phyloP scores from a whole-genome alignment of 2,888 invertebrate species.

The Lymantria monacha region DNA sequence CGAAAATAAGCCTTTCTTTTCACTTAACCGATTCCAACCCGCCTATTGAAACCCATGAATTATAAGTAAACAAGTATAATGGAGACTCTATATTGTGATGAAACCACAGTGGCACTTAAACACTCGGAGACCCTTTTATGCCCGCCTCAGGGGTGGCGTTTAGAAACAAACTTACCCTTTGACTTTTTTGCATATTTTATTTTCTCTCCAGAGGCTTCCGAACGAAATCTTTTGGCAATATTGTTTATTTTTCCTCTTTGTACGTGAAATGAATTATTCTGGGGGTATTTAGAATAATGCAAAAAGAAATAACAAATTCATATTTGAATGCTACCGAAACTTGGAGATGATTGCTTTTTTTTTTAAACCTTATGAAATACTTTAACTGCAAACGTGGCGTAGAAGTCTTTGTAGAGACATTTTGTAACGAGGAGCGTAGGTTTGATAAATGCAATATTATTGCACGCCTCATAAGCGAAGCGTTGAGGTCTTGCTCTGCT shows the following conservation, averaged over 20 bases:
- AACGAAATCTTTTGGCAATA: constrained; percentile 28
- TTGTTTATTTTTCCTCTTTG: constrained; percentile 36
- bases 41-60: constrained; percentile 9
- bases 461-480: too few species aligned
- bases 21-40: constrained; percentile 6
- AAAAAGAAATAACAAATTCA: too few species aligned
- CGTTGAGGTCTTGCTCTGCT: too few species aligned
- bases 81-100: constrained; percentile 24
- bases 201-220: constrained; percentile 25
- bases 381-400: too few species aligned
- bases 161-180: constrained; percentile 46
- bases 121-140: constrained; percentile 27
- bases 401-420: too few species aligned
- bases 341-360: too few species aligned
- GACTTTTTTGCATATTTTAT: constrained; percentile 51
- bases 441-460: too few species aligned
- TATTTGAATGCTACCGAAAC: too few species aligned
- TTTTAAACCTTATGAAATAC: too few species aligned
- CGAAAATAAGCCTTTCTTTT: constrained; percentile 1
- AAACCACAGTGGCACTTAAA: constrained; percentile 39
- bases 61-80: constrained; percentile 24
- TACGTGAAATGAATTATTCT: constrained; percentile 24
- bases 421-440: too few species aligned
- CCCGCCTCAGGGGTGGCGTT: constrained; percentile 38
- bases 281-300: constrained; percentile 15